Percentiles rank a stretch among this genome's conserved stretches.
Evolutionary conservation across 2,797 vertebrate species (phyloP).

Genomic region (Anolis apletophallus): DNA sequence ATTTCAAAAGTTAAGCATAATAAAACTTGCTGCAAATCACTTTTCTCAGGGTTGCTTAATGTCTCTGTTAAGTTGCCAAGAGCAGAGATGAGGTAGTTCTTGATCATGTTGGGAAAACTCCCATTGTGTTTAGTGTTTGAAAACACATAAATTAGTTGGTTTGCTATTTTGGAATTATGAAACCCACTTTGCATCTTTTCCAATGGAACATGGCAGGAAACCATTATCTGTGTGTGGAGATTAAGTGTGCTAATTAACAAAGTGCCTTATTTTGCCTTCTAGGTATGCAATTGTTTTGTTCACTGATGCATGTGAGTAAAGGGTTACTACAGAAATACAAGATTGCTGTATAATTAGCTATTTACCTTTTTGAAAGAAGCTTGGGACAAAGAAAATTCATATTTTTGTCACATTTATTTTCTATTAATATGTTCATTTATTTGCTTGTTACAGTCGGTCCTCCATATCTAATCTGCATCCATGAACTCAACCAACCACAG

Average conservation of each 20-base stretch:
- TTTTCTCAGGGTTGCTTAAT: background rate
- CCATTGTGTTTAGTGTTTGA: conserved; percentile 11
- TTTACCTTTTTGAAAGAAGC: conserved; percentile 51
- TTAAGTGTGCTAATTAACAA: conserved; percentile 41
- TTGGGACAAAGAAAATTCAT: background rate
- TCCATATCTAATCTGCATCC: too few relatives aligned
- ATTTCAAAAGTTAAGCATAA: conserved; percentile 1
- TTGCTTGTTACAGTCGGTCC: background rate
- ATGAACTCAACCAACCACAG: too few relatives aligned
- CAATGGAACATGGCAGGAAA: conserved; percentile 11
- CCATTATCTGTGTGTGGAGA: conserved; percentile 40
- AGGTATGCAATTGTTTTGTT: conserved; percentile 41
- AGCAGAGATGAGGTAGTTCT: background rate
- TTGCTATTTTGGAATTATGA: conserved; percentile 23
- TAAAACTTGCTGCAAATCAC: background rate
- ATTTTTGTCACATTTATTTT: background rate
- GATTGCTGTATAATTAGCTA: conserved; percentile 36
- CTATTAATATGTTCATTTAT: background rate
- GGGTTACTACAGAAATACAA: conserved; percentile 34
- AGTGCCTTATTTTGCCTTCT: conserved; percentile 38
- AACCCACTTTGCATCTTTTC: background rate
- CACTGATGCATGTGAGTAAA: conserved; percentile 24
- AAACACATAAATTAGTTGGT: background rate
- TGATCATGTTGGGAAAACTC: background rate
- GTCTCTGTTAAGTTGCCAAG: background rate